Percentiles rank a stretch among this genome's conserved stretches.
Evolutionary conservation across 2,888 invertebrate species (phyloP).

Genomic region (Pyrrhosoma nymphula): DNA sequence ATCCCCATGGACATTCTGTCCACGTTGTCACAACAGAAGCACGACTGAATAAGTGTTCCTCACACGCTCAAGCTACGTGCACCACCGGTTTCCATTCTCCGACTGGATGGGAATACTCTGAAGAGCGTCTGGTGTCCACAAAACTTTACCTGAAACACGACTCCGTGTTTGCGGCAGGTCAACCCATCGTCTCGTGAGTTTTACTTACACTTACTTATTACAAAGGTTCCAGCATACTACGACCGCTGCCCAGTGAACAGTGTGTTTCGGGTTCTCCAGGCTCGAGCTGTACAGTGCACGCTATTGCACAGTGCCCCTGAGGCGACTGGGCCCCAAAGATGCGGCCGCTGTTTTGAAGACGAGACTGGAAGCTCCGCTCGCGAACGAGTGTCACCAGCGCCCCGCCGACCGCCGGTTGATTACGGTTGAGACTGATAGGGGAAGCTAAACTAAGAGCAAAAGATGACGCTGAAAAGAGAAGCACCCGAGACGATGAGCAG

Average conservation of each 20-base stretch:
- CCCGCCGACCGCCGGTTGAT: background rate
- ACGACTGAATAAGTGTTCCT: background rate
- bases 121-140: no score
- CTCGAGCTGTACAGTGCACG: no score
- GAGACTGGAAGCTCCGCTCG: background rate
- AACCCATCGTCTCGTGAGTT: no score
- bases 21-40: background rate
- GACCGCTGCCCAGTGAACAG: background rate
- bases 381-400: background rate
- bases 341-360: background rate
- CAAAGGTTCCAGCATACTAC: background rate
- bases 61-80: background rate
- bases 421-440: background rate
- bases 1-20: background rate
- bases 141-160: no score
- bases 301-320: no score
- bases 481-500: slow-evolving; percentile 67
- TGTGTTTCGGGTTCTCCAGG: background rate
- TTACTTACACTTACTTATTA: no score
- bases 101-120: no score
- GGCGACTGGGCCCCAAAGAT: background rate
- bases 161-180: no score
- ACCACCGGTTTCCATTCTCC: background rate
- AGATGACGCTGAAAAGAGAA: slow-evolving; percentile 61
- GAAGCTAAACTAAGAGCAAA: background rate